Evolutionary conservation across 2,888 invertebrate species (phyloP).

Genomic region (Trichogramma dendrolimi): DNA sequence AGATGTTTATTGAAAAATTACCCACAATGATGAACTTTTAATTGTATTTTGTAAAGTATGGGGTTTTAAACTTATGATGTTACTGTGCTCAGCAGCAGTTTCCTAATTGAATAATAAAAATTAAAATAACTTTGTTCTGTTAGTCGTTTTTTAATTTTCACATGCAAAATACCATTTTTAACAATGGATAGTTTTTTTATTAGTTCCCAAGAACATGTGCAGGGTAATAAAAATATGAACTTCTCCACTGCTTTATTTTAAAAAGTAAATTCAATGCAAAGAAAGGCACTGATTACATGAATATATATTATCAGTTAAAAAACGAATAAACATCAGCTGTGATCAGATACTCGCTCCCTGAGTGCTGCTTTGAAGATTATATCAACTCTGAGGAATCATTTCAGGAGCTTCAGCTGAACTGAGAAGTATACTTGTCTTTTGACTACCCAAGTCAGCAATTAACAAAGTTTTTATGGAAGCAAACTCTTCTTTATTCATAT

Average conservation of each 20-base stretch:
- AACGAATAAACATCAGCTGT: constrained; percentile 68
- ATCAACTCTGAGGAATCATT: constrained; percentile 97
- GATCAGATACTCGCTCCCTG: constrained; percentile 80
- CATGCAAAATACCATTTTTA: too few species aligned
- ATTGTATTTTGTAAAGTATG: too few species aligned
- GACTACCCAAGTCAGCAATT: constrained; percentile 94
- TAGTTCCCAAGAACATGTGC: too few species aligned
- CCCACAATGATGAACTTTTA: too few species aligned
- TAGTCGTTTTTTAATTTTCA: too few species aligned
- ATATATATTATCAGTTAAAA: constrained; percentile 13
- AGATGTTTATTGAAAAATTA: too few species aligned
- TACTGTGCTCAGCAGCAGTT: too few species aligned
- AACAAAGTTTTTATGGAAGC: constrained; percentile 89
- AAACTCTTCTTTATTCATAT: constrained; percentile 83
- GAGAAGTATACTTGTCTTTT: constrained; percentile 90
- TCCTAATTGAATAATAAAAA: too few species aligned
- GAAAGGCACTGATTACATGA: constrained; percentile 16
- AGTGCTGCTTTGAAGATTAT: constrained; percentile 92
- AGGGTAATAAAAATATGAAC: too few species aligned
- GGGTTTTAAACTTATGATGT: constrained; percentile 26
- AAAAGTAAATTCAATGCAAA: constrained; percentile 16
- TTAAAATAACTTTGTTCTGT: too few species aligned
- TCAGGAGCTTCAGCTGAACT: constrained; percentile 97
- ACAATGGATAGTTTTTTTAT: too few species aligned
- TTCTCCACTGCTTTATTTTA: too few species aligned